Evolutionary conservation across 2,888 invertebrate species (phyloP).

Genomic region (Nemoura dubitans): DNA sequence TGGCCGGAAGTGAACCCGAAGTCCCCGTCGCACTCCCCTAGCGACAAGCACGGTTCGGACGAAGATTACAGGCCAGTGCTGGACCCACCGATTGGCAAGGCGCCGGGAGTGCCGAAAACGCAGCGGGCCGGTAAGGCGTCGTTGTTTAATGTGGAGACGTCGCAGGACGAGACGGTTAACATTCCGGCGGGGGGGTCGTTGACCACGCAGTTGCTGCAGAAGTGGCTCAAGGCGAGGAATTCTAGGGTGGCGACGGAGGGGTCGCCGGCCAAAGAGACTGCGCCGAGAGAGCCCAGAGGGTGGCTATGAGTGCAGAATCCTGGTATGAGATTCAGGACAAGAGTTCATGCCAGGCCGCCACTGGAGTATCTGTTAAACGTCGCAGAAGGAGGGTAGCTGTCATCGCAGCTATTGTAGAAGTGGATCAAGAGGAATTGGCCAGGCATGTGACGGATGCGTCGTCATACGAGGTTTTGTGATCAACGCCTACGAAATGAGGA

Average conservation of each 20-base stretch:
- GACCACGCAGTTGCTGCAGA: slow-evolving; percentile 48
- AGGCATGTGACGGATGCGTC: too few species aligned
- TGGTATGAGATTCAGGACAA: too few species aligned
- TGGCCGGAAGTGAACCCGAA: slow-evolving; percentile 66
- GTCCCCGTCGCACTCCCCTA: slow-evolving; percentile 69
- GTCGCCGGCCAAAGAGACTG: neutral
- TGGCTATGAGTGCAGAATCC: neutral
- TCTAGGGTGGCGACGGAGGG: slow-evolving; percentile 35
- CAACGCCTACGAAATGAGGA: too few species aligned
- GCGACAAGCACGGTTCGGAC: slow-evolving; percentile 52
- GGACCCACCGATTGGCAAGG: neutral
- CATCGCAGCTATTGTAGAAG: too few species aligned
- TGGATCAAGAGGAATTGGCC: too few species aligned
- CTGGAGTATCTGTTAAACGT: too few species aligned
- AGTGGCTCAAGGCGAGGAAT: slow-evolving; percentile 49
- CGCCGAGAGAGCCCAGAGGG: neutral
- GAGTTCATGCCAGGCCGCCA: too few species aligned
- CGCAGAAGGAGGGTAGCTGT: too few species aligned
- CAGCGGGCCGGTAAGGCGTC: slow-evolving; percentile 1
- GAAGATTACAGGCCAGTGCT: slow-evolving; percentile 23
- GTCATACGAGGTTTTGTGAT: too few species aligned
- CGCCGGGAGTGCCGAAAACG: neutral
- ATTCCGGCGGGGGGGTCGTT: slow-evolving; percentile 46
- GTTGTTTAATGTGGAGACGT: slow-evolving; percentile 15
- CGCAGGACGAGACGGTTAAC: slow-evolving; percentile 41